Percentiles rank a stretch among this genome's conserved stretches.
These are phyloP conservation scores for Isurus oxyrinchus DNA, from an alignment of 2,113 vertebrate species.

Conservation along the genomic window DNA sequence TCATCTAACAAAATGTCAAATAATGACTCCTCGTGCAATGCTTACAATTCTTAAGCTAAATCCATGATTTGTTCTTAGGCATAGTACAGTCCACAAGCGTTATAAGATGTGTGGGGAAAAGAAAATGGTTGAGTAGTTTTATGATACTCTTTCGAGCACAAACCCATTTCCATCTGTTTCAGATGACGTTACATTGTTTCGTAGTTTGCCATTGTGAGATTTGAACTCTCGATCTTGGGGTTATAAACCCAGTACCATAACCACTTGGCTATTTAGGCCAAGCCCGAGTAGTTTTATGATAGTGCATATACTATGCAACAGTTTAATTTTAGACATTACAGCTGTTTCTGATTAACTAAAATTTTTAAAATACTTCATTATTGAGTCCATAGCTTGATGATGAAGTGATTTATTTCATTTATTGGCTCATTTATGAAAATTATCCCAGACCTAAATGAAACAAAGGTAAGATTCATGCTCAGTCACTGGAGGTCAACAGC, in stretches of 20 bases:
- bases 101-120: neutral
- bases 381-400: neutral
- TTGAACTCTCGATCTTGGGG: too few species aligned
- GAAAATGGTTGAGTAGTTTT: neutral
- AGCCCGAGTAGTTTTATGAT: neutral
- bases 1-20: neutral
- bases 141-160: too few species aligned
- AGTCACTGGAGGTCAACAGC: neutral
- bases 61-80: neutral
- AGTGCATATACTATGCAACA: neutral
- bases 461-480: neutral
- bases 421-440: neutral
- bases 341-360: neutral
- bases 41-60: neutral
- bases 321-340: neutral
- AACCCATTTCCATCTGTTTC: too few species aligned
- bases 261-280: too few species aligned
- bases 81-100: neutral
- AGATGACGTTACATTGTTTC: too few species aligned
- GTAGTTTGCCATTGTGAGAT: too few species aligned
- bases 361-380: neutral
- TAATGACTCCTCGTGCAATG: neutral
- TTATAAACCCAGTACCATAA: too few species aligned
- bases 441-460: neutral
- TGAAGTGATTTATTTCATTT: neutral